Conservation (phyloP, 2,888 invertebrate genomes). For the Ormyrus labotus region DNA sequence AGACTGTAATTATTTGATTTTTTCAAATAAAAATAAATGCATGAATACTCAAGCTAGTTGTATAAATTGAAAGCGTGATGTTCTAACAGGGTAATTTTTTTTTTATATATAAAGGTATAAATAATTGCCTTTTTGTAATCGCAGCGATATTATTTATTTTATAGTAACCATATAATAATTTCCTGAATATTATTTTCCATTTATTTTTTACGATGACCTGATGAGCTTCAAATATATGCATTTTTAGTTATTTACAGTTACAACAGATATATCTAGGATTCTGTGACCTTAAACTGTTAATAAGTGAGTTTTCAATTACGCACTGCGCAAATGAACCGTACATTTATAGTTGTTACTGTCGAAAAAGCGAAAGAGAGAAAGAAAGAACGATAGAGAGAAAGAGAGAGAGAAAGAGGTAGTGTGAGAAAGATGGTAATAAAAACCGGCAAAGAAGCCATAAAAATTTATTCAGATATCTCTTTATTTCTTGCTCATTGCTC, state of each 20-base stretch:
- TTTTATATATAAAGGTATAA: slow-evolving; percentile 14
- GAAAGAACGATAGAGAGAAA: slow-evolving; percentile 8
- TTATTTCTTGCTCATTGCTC: slow-evolving; percentile 50
- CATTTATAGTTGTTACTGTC: slow-evolving; percentile 20
- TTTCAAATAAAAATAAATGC: too few relatives aligned
- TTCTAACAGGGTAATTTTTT: neutral
- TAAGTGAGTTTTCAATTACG: slow-evolving; percentile 12
- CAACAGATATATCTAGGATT: slow-evolving; percentile 1
- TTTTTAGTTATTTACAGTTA: slow-evolving; percentile 39
- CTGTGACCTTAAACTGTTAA: slow-evolving; percentile 24
- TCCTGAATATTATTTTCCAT: slow-evolving; percentile 17
- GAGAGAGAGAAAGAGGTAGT: neutral
- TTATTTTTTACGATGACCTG: neutral
- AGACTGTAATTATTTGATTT: too few relatives aligned
- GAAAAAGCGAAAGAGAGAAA: slow-evolving; percentile 9
- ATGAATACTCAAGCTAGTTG: too few relatives aligned
- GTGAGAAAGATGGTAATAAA: slow-evolving; percentile 22
- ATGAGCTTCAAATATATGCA: slow-evolving; percentile 37
- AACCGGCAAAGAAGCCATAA: slow-evolving; percentile 12
- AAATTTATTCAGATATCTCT: slow-evolving; percentile 43
- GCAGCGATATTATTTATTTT: slow-evolving; percentile 37
- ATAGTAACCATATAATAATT: slow-evolving; percentile 33
- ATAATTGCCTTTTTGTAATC: slow-evolving; percentile 14
- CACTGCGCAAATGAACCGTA: slow-evolving; percentile 19
- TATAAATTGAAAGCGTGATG: neutral